Percentiles rank a stretch among this genome's conserved stretches.
Conservation (phyloP, 2,888 invertebrate species). For the Nemoura dubitans region DNA sequence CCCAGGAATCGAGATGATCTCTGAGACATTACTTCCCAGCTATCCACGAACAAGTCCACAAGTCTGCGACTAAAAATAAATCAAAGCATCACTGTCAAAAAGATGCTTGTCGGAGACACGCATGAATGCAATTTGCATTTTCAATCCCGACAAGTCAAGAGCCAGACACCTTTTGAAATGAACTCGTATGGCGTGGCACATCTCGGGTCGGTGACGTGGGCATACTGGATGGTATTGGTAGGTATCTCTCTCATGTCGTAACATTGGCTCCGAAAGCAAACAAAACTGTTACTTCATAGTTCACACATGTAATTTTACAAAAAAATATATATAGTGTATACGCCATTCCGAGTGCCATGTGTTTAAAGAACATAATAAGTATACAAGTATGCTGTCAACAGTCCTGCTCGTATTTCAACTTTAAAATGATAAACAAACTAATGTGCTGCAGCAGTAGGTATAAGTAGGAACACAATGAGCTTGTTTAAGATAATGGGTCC, state of each 20-base stretch:
- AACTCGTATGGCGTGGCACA: not conserved
- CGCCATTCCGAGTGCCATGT: conserved; percentile 3
- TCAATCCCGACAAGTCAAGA: not conserved
- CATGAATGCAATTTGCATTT: conserved; percentile 12
- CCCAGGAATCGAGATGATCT: not conserved
- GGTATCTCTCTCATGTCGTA: not conserved
- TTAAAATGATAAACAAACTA: not conserved
- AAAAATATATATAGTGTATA: not conserved
- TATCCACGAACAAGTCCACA: not conserved
- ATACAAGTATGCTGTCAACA: not conserved
- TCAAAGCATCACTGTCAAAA: not conserved
- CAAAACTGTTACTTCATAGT: not conserved
- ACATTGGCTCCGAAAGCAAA: not conserved
- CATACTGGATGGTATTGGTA: not conserved
- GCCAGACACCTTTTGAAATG: conserved; percentile 1
- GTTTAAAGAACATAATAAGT: not conserved
- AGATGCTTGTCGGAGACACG: not conserved
- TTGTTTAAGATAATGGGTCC: not conserved
- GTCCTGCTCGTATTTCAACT: not conserved
- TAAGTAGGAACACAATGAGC: not conserved
- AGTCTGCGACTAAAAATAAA: not conserved
- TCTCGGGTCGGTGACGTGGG: not conserved
- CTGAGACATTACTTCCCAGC: not conserved
- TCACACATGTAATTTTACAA: conserved; percentile 12
- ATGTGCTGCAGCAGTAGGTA: not conserved